Percentiles rank a stretch among this genome's conserved stretches.
These are phyloP conservation scores for Sceloporus tristichus DNA, from an alignment of 2,113 vertebrate species.

Conservation along the genomic window DNA sequence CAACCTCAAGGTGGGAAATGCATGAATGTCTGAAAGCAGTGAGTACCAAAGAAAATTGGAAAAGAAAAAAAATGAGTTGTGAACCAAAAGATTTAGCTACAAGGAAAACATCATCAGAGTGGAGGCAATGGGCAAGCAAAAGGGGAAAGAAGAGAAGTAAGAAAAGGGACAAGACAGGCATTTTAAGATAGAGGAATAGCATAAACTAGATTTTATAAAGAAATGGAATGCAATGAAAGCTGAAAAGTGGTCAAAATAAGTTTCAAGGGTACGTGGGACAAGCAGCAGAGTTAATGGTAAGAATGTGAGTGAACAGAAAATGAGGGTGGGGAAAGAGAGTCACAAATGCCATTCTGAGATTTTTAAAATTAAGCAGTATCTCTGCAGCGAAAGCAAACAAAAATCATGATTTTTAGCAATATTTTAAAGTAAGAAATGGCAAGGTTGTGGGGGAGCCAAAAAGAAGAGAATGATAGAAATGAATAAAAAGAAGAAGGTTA, in stretches of 20 bases:
- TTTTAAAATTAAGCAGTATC: neutral
- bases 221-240: neutral
- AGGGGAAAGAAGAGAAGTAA: neutral
- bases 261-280: neutral
- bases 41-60: neutral
- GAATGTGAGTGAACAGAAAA: neutral
- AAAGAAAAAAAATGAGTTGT: neutral
- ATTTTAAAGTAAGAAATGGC: neutral
- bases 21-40: neutral
- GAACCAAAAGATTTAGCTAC: neutral
- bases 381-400: neutral
- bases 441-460: neutral
- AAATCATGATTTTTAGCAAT: neutral
- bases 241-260: neutral
- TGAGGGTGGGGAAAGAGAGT: neutral
- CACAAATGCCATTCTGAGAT: neutral
- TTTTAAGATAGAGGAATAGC: neutral
- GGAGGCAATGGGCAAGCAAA: neutral
- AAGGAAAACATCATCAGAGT: neutral
- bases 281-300: neutral
- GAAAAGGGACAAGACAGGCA: neutral
- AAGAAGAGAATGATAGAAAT: neutral
- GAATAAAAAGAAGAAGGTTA: too few relatives aligned
- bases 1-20: neutral
- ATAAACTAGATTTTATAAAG: neutral